A percentile compares a stretch with the other conserved stretches of the same genome.
Evolutionary conservation across 1,140 invertebrate species (phyloP).

Genomic region (Penaeus vannamei): DNA sequence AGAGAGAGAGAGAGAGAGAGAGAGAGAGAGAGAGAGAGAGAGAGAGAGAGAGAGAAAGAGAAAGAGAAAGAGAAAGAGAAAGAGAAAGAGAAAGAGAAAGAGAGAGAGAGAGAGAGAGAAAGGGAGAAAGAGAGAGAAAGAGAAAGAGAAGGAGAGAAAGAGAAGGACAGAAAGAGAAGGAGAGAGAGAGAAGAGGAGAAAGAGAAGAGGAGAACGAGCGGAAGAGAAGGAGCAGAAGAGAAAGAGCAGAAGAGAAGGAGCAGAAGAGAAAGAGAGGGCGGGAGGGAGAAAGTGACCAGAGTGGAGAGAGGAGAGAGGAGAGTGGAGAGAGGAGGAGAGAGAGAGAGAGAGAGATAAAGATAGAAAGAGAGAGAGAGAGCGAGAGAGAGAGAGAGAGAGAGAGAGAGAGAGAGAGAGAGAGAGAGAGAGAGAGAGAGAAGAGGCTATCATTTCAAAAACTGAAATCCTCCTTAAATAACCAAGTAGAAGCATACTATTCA

Average conservation of each 20-base stretch:
- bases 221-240: too few relatives aligned
- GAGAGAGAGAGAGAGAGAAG: neutral
- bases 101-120: neutral
- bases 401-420: neutral
- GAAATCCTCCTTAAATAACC: neutral
- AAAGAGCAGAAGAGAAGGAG: too few relatives aligned
- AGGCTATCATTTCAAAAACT: neutral
- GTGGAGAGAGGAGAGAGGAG: neutral
- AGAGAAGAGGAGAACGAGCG: neutral
- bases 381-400: neutral
- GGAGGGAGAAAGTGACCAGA: neutral
- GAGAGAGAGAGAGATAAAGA: neutral
- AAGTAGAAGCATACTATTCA: neutral
- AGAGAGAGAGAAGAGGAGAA: neutral
- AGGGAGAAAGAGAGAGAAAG: neutral
- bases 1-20: neutral
- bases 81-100: neutral
- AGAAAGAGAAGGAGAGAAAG: neutral
- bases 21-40: neutral
- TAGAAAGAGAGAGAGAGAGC: accelerated
- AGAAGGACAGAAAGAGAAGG: neutral
- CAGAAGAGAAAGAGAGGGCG: neutral
- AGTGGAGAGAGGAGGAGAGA: neutral
- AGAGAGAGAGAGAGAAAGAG: neutral
- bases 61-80: neutral